Evolutionary conservation across 2,888 invertebrate species (phyloP), one percentile per base, ranked within the genome.

Genomic region (Plagodis pulveraria): DNA sequence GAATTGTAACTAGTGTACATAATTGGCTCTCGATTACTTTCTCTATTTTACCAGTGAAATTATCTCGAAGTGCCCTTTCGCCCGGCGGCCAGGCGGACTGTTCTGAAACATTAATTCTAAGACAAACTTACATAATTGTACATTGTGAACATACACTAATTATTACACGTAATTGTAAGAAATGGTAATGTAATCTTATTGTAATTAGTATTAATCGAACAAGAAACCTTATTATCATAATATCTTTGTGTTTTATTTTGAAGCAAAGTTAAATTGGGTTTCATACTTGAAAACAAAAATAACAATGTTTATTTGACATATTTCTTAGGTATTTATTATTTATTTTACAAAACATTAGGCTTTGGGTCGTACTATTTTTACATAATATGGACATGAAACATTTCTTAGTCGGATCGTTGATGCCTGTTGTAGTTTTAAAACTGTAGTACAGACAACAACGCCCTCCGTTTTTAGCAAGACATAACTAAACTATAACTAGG

Each of bases 161-260:
- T 90, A 84, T 85, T 85, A 89, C 81, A 86, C 77, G 82, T 84
- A 82, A 71, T 72, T 68, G 64, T 87, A 87, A 89, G 86, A 73
- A 79, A 84, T 83, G 83, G 83, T 88, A 87, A 88, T 83, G 83
- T 91, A 91, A 91, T 89, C 88, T 91, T 91, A 92, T 86, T 91
- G 89, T 91, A 91, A 89, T 84, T 92, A 91, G 91, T 75, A 89
- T 86, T 91, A 89, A 89, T 90, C 89, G 81, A 91, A 92, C 90
- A 92, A 91, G 85, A 91, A 91, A 91, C 91, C 91, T 92, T 92
- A 92, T 92, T 91, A 92, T 92, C 91, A 91, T 92, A 92, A 87
- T 87, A 89, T 74, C 62, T 58, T 58, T 78, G 84, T 81, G 86
- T 91, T 92, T 91, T 80, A 90, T 89, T 91, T 84, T 51, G 40